phyloP scores from a whole-genome alignment of 1,140 invertebrate genomes.

The Dufourea novaeangliae region DNA sequence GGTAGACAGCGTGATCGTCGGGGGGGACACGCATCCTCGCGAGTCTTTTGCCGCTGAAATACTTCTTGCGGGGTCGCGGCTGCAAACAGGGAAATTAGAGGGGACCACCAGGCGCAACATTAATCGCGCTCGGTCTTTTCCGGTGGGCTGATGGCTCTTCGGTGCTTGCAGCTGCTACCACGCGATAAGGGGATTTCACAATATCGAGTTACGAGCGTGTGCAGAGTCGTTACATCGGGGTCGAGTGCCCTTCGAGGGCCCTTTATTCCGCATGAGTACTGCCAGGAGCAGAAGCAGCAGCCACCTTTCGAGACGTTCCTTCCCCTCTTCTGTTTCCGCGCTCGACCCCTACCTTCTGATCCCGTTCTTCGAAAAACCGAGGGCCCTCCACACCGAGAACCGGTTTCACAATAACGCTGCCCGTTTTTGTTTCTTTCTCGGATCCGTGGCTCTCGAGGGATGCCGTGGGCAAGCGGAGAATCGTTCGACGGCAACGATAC shows the following conservation, averaged over 20 bases:
- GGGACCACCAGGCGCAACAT: neutral
- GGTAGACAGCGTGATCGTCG: too few species aligned
- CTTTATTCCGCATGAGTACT: slow-evolving; percentile 56
- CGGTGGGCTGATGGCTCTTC: slow-evolving; percentile 35
- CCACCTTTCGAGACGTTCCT: slow-evolving; percentile 48
- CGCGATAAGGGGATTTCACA: slow-evolving; percentile 64
- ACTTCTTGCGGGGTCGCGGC: neutral
- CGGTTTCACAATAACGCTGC: slow-evolving; percentile 17
- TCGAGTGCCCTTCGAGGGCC: slow-evolving; percentile 58
- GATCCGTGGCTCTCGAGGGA: neutral
- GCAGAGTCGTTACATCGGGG: slow-evolving; percentile 63
- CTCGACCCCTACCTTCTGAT: slow-evolving; percentile 31
- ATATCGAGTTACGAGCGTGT: slow-evolving; percentile 63
- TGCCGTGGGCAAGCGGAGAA: neutral
- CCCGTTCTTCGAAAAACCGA: slow-evolving; percentile 43
- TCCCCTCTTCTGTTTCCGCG: slow-evolving; percentile 6
- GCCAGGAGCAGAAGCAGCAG: slow-evolving; percentile 52
- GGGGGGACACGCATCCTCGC: too few species aligned
- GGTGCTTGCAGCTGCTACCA: slow-evolving; percentile 48
- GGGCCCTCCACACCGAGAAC: slow-evolving; percentile 6
- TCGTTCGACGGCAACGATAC: neutral
- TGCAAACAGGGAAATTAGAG: slow-evolving; percentile 27
- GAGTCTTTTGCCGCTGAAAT: neutral
- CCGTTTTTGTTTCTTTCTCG: slow-evolving; percentile 20
- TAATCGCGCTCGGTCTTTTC: slow-evolving; percentile 36